Conservation (phyloP, 53 echinoderm and acorn worm genomes). For the Pentamera pediparva region DNA sequence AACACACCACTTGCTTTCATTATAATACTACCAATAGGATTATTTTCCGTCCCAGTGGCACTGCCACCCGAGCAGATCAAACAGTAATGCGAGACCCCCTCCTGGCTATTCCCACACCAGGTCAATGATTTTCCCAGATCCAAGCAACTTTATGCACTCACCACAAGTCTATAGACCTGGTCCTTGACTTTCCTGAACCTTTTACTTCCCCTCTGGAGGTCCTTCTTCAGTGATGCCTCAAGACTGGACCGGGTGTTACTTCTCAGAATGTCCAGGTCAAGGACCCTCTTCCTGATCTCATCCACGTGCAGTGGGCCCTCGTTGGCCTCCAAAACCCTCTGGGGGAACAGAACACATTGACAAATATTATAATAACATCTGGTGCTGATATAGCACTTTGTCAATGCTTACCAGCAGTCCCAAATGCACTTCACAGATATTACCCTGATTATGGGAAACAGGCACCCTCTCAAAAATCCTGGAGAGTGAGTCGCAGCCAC, state of each 20-base stretch:
- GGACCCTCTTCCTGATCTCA: conserved; percentile 77
- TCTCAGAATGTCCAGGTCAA: conserved; percentile 64
- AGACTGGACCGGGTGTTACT: conserved; percentile 71
- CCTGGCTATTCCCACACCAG: no score
- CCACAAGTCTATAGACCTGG: conserved; percentile 72
- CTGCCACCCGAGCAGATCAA: no score
- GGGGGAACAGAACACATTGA: neutral
- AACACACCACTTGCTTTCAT: no score
- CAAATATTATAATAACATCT: neutral
- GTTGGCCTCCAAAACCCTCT: conserved; percentile 67
- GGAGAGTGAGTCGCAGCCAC: neutral
- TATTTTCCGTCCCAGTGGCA: no score
- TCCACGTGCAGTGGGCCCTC: conserved; percentile 65
- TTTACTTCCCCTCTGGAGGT: conserved; percentile 79
- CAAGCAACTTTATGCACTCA: no score
- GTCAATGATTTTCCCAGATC: no score
- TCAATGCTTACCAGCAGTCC: neutral
- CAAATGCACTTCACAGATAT: no score
- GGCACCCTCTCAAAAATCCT: neutral
- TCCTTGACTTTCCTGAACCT: conserved; percentile 74
- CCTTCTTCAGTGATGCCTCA: conserved; percentile 74
- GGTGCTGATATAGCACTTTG: neutral
- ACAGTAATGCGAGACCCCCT: no score
- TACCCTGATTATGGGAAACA: no score
- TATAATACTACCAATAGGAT: no score